phyloP scores from a whole-genome alignment of 2,797 vertebrate species.

The Dicrostonyx torquatus region DNA sequence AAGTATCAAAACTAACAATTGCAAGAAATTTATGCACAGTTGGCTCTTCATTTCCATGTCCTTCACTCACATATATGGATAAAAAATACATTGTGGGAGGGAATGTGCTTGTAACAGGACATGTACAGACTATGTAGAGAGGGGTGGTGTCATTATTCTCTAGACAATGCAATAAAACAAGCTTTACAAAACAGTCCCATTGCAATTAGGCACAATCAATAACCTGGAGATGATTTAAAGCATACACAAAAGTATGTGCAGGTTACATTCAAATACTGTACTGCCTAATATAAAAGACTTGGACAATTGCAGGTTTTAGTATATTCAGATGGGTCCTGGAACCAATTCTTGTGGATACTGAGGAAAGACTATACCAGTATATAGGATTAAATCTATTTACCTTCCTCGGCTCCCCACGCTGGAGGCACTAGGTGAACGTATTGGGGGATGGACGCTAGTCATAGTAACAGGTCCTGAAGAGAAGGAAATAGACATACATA shows the following conservation, averaged over 20 bases:
- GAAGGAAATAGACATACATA: conserved; percentile 23
- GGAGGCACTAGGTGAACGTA: conserved; percentile 90
- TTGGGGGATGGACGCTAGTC: conserved; percentile 85
- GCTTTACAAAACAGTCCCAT: not conserved
- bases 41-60: not conserved
- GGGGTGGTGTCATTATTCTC: not conserved
- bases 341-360: not conserved
- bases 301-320: not conserved
- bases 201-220: not conserved
- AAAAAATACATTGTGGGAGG: not conserved
- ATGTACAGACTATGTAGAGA: not conserved
- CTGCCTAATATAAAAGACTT: not conserved
- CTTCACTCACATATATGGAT: not conserved
- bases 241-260: not conserved
- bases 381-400: conserved; percentile 79
- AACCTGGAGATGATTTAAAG: not conserved
- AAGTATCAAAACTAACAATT: not conserved
- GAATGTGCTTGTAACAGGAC: not conserved
- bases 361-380: not conserved
- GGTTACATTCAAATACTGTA: not conserved
- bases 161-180: not conserved
- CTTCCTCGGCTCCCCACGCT: conserved; percentile 90
- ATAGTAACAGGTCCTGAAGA: conserved; percentile 84
- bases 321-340: not conserved
- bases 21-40: not conserved